These are phyloP conservation scores for Synergus umbraculus DNA, from an alignment of 2,888 invertebrate genomes.

Conservation along the genomic window DNA sequence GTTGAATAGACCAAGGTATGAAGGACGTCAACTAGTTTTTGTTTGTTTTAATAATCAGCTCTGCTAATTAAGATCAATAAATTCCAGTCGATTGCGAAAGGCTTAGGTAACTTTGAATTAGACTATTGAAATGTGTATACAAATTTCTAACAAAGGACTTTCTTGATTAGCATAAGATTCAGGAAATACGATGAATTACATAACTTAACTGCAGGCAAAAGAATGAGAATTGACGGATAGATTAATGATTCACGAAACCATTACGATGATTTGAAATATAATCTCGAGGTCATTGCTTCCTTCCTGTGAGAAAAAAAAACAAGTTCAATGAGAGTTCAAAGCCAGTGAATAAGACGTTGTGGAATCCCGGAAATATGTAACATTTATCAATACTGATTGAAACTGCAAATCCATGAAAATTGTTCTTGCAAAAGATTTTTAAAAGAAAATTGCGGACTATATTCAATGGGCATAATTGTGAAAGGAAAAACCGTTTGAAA, in stretches of 20 bases:
- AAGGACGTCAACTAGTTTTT: constrained; percentile 1
- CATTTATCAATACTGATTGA: not conserved
- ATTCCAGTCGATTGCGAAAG: not conserved
- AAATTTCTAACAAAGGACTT: not conserved
- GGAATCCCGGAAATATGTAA: constrained; percentile 30
- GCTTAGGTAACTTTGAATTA: not conserved
- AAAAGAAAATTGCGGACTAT: too few relatives aligned
- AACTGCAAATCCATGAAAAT: not conserved
- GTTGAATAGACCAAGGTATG: not conserved
- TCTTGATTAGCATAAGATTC: not conserved
- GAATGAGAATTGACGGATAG: not conserved
- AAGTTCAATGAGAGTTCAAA: constrained; percentile 39
- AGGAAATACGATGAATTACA: not conserved
- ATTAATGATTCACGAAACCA: not conserved
- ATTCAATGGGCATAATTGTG: too few relatives aligned
- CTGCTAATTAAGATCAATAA: not conserved
- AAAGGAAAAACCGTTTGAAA: not conserved
- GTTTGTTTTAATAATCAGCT: not conserved
- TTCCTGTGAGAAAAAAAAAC: constrained; percentile 2
- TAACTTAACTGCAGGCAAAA: not conserved
- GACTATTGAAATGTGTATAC: not conserved
- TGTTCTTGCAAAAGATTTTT: not conserved
- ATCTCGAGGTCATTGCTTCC: constrained; percentile 41
- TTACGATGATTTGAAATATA: constrained; percentile 21
- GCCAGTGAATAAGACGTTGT: constrained; percentile 7